These are phyloP conservation scores for Fistularia tabacaria DNA, from an alignment of 2,797 vertebrate species.

Conservation along the genomic window DNA sequence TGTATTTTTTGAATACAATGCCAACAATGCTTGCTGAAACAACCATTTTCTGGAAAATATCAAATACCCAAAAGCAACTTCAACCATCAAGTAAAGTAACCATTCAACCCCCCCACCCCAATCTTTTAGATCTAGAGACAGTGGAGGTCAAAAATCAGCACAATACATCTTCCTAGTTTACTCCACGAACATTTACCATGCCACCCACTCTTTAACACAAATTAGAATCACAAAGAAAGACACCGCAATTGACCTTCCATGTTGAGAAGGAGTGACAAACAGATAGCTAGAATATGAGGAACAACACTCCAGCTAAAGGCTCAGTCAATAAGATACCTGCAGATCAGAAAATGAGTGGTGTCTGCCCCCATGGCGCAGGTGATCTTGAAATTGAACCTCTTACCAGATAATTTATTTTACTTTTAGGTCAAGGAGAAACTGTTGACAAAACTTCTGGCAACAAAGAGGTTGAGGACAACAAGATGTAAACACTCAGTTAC, in stretches of 20 bases:
- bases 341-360: conserved; percentile 38
- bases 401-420: conserved; percentile 8
- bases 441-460: no score
- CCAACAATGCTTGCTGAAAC: no score
- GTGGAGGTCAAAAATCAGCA: conserved; percentile 35
- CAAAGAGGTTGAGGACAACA: no score
- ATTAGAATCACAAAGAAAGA: conserved; percentile 31
- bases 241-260: conserved; percentile 50
- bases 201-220: not conserved
- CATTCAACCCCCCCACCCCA: no score
- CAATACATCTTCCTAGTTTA: conserved; percentile 12
- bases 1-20: no score
- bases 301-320: conserved; percentile 54
- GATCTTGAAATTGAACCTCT: conserved; percentile 24
- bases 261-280: conserved; percentile 29
- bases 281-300: conserved; percentile 18
- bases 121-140: no score
- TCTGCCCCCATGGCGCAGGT: conserved; percentile 29
- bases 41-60: no score
- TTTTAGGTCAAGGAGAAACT: no score
- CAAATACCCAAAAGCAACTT: no score
- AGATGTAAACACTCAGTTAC: not conserved
- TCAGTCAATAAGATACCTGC: conserved; percentile 56
- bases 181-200: conserved; percentile 30
- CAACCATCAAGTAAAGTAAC: no score